These are phyloP conservation scores for Petromus typicus DNA, from an alignment of 2,113 vertebrate genomes.

Conservation along the genomic window DNA sequence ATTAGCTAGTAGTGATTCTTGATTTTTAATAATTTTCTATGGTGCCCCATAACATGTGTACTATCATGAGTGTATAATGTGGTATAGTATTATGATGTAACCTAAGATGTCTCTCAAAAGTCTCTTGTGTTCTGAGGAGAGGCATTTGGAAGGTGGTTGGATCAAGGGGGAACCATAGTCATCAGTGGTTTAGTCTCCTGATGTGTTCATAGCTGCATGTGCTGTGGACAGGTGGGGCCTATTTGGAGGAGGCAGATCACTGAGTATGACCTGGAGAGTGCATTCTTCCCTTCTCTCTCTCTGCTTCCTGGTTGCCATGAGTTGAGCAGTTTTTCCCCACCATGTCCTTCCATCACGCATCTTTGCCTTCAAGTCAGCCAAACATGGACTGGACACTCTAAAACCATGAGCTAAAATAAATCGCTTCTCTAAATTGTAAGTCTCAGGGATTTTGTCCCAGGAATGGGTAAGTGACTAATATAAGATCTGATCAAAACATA, in stretches of 20 bases:
- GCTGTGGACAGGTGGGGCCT: not conserved
- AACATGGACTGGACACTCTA: not conserved
- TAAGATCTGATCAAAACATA: not conserved
- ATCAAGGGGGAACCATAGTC: not conserved
- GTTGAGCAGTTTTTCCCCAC: not conserved
- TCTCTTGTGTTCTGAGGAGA: not conserved
- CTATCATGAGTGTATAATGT: conserved; percentile 2
- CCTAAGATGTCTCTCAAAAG: not conserved
- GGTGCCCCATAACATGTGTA: not conserved
- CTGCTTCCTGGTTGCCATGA: not conserved
- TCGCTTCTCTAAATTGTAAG: not conserved
- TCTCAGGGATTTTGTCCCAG: not conserved
- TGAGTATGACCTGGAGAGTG: not conserved
- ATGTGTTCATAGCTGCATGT: not conserved
- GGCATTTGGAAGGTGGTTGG: not conserved
- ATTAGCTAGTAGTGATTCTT: not conserved
- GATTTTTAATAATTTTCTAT: not conserved
- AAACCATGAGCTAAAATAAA: not conserved
- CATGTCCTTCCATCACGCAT: not conserved
- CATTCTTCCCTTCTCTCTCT: not conserved
- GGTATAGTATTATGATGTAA: not conserved
- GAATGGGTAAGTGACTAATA: not conserved
- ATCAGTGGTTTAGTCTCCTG: not conserved
- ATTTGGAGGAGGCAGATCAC: not conserved
- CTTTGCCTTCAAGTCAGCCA: not conserved